Conservation (phyloP, 1,140 invertebrate genomes). For the Mizuhopecten yessoensis region DNA sequence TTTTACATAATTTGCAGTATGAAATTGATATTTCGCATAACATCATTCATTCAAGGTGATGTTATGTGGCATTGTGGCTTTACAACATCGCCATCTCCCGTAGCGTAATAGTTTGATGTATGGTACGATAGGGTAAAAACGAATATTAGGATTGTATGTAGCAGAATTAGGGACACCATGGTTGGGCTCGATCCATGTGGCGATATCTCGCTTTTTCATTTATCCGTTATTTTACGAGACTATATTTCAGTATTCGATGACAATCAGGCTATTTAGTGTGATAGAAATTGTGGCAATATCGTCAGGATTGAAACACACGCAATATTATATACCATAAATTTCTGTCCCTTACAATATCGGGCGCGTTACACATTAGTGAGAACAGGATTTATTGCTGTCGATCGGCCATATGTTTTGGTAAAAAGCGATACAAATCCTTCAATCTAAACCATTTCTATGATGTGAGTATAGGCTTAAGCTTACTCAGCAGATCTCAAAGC, state of each 20-base stretch:
- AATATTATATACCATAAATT: no score
- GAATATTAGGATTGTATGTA: not conserved
- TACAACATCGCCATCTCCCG: not conserved
- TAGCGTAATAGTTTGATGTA: not conserved
- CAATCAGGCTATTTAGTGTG: not conserved
- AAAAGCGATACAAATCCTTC: no score
- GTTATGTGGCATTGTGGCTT: not conserved
- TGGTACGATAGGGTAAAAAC: not conserved
- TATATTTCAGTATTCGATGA: not conserved
- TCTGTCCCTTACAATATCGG: no score
- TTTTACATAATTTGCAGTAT: not conserved
- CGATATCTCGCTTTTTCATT: not conserved
- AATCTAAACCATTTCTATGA: not conserved
- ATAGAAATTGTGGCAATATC: not conserved
- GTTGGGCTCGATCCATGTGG: not conserved
- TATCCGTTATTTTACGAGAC: not conserved
- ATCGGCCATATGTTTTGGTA: no score
- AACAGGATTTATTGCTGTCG: no score
- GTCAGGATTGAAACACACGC: no score
- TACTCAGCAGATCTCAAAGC: not conserved
- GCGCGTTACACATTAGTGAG: no score
- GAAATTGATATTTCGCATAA: conserved; percentile 25
- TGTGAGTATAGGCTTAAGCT: no score
- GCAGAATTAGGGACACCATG: not conserved
- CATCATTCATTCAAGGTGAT: not conserved